Conservation (phyloP, 2,797 vertebrate genomes). For the Avahi laniger region DNA sequence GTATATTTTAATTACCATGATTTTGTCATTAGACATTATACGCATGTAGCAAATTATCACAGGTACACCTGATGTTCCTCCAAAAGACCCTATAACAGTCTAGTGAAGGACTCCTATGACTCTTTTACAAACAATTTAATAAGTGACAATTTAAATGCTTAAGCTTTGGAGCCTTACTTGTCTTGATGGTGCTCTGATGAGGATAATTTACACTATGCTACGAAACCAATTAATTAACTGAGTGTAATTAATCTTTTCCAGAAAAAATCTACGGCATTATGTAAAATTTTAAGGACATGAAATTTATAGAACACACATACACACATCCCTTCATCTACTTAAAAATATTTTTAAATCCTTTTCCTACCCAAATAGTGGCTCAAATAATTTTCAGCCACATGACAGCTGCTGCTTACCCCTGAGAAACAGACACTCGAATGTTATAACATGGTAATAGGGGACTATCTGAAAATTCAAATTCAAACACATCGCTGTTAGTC, state of each 20-base stretch:
- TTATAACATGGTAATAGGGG: constrained; percentile 93
- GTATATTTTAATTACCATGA: background rate
- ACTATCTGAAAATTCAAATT: constrained; percentile 92
- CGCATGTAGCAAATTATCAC: background rate
- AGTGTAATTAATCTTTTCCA: background rate
- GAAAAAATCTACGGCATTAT: background rate
- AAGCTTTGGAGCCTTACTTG: background rate
- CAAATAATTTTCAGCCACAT: constrained; percentile 43
- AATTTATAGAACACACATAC: too few relatives aligned
- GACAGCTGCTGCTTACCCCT: constrained; percentile 87
- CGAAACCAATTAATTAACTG: background rate
- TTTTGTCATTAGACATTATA: background rate
- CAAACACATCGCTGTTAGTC: constrained; percentile 89
- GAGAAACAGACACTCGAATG: constrained; percentile 93
- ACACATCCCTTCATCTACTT: background rate
- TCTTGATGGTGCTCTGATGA: background rate
- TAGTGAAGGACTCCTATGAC: background rate
- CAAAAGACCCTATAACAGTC: background rate
- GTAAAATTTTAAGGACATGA: too few relatives aligned
- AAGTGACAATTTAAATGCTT: background rate
- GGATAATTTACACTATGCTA: background rate
- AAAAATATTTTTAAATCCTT: background rate
- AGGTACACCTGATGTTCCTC: background rate
- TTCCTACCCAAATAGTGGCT: background rate
- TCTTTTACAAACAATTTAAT: background rate